These are phyloP conservation scores for Umimayanthus kanabou DNA, from an alignment of 92 coral and sea anemone species.

Conservation along the genomic window DNA sequence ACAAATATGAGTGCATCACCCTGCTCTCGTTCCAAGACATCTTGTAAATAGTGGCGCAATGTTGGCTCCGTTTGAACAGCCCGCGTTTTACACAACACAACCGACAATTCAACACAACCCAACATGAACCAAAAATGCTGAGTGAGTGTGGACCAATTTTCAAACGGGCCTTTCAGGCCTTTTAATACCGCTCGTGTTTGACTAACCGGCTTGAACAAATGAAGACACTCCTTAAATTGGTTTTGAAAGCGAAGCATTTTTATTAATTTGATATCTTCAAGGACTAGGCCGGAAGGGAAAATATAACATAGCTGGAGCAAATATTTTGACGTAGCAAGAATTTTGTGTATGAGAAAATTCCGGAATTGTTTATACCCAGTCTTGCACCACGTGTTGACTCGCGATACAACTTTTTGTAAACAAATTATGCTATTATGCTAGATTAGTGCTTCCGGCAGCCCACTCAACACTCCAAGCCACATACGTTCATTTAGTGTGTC, in stretches of 20 bases:
- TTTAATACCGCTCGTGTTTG: not conserved
- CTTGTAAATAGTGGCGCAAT: too few species aligned
- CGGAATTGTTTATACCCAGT: not conserved
- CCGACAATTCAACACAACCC: too few species aligned
- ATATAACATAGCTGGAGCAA: not conserved
- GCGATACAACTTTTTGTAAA: constrained; percentile 1
- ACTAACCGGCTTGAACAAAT: not conserved
- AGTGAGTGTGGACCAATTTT: too few species aligned
- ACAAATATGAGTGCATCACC: too few species aligned
- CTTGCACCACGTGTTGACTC: constrained; percentile 1
- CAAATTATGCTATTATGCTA: not conserved
- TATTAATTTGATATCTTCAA: not conserved
- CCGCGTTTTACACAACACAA: too few species aligned
- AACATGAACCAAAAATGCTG: too few species aligned
- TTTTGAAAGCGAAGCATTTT: not conserved
- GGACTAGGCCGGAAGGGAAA: not conserved
- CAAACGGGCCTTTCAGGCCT: too few species aligned
- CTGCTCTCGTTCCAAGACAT: too few species aligned
- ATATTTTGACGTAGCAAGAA: not conserved
- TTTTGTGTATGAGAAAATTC: not conserved
- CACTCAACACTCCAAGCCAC: not conserved
- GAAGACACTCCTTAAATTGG: not conserved
- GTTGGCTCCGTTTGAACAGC: too few species aligned
- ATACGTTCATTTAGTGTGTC: not conserved
- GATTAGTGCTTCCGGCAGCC: not conserved